Base-by-base conservation (phyloP, 2,888 invertebrate genomes). In the Thyatira batis region DNA sequence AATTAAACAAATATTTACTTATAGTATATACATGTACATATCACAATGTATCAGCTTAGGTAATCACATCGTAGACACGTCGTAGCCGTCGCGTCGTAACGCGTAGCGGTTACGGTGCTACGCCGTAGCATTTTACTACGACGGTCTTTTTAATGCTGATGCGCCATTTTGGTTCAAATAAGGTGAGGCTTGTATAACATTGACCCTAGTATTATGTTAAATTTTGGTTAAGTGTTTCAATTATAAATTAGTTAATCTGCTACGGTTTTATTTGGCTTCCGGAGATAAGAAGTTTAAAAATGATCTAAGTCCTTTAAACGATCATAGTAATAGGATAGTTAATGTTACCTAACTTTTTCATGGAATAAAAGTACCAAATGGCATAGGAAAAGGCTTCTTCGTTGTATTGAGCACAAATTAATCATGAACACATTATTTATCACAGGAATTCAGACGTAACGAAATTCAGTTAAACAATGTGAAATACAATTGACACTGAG, bases 31-130 rank as follows among this genome's bases (percentile, higher is more conserved):
- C 33, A 10, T 33, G 5, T 17, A 1, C 8, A n/a, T 1, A 25
- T 8, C 21, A 2, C 2, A 45, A 45, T 8, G 23, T 45, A 25
- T 25, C 23, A 21, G 21, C 20, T n/a, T 20, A 13, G 13, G 51
- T 45, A 51, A 44, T 27, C 45, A 51, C 39, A 45, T 51, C 23
- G 21, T 45, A 25, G 13, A 8, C 45, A 21, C 21, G 45, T 45
- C 45, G 45, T 21, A 45, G 23, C 45, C 13, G 25, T 45, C 27
- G 48, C 13, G 25, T 45, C 27, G 48, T 27, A 17, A 27, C 27
- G 27, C 27, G 48, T 48, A 48, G 28, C 28, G 25, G 48, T 27
- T 21, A 45, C 46, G 25, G 20, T 20, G 48, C 27, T 27, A 27
- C 46, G 48, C 10, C 48, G 27, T 48, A 48, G 48, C 48, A 21